Conservation (phyloP, 2,888 invertebrate species). For the Sialis fuliginosa region DNA sequence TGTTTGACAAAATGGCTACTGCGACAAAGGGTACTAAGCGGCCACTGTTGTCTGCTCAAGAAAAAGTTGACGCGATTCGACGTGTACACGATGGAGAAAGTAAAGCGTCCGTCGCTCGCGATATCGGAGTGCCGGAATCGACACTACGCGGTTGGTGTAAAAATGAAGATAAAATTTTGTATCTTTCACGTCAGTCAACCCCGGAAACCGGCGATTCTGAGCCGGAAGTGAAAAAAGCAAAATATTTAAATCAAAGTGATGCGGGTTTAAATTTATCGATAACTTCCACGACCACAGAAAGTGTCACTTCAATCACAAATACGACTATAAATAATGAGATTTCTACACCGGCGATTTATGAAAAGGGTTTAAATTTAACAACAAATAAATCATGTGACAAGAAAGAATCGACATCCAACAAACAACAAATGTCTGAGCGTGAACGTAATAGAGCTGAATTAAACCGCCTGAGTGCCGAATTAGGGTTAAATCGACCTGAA, state of each 20-base stretch:
- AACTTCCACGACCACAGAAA: background rate
- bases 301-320: background rate
- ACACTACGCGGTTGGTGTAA: slow-evolving; percentile 79
- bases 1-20: slow-evolving; percentile 4
- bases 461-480: slow-evolving; percentile 26
- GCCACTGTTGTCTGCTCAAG: slow-evolving; percentile 56
- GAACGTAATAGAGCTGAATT: slow-evolving; percentile 28
- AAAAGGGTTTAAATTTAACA: background rate
- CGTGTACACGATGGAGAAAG: slow-evolving; percentile 72
- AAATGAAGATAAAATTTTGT: slow-evolving; percentile 58
- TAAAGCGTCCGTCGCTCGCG: slow-evolving; percentile 69
- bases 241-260: background rate
- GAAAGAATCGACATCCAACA: slow-evolving; percentile 8
- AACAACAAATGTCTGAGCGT: slow-evolving; percentile 15
- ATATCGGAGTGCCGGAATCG: slow-evolving; percentile 74
- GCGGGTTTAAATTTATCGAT: slow-evolving; percentile 1
- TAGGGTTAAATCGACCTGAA: slow-evolving; percentile 23
- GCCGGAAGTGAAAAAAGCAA: slow-evolving; percentile 19
- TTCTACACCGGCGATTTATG: background rate
- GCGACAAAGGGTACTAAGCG: slow-evolving; percentile 39
- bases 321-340: background rate
- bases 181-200: slow-evolving; percentile 51
- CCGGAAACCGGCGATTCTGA: slow-evolving; percentile 41
- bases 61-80: slow-evolving; percentile 67
- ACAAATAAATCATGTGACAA: slow-evolving; percentile 1